phyloP scores from a whole-genome alignment of 2,888 invertebrate species.

The Drosophila peninsularis region DNA sequence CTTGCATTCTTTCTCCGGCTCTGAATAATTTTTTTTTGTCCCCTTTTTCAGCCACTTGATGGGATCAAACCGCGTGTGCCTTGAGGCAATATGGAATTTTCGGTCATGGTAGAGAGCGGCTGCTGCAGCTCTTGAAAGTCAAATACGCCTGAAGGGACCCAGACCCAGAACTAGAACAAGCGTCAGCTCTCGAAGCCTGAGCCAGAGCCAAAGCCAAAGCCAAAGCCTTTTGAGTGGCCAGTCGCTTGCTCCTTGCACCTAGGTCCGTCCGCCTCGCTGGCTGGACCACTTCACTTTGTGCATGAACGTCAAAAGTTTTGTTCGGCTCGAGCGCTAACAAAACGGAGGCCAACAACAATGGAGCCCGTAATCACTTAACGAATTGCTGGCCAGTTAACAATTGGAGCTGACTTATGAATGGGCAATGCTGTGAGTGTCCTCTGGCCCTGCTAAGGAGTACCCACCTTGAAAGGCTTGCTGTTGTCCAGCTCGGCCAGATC shows the following conservation, averaged over 20 bases:
- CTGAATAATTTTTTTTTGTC: background rate
- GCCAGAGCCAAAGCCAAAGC: background rate
- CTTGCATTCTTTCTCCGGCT: background rate
- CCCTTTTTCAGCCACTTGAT: slow-evolving; percentile 18
- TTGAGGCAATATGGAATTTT: slow-evolving; percentile 12
- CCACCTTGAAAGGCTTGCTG: slow-evolving; percentile 74
- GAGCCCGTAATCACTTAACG: slow-evolving; percentile 65
- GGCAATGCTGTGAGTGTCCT: slow-evolving; percentile 10
- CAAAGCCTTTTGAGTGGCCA: slow-evolving; percentile 38
- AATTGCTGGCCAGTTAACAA: slow-evolving; percentile 52
- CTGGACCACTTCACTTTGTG: slow-evolving; percentile 33
- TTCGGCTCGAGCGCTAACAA: slow-evolving; percentile 26
- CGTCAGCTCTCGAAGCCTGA: slow-evolving; percentile 34
- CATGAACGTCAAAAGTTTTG: slow-evolving; percentile 29
- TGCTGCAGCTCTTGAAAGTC: slow-evolving; percentile 31
- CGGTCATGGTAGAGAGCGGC: slow-evolving; percentile 10
- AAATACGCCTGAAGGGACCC: slow-evolving; percentile 40
- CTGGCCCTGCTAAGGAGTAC: slow-evolving; percentile 23
- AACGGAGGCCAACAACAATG: slow-evolving; percentile 36
- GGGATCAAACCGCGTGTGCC: background rate
- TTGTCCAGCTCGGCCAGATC: slow-evolving; percentile 67
- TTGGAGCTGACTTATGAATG: slow-evolving; percentile 32
- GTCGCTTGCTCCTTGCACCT: slow-evolving; percentile 25
- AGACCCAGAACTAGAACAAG: slow-evolving; percentile 7
- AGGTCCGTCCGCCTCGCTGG: slow-evolving; percentile 2